phyloP scores from a whole-genome alignment of 2,113 vertebrate species.

The Epinephelus cyanopodus region DNA sequence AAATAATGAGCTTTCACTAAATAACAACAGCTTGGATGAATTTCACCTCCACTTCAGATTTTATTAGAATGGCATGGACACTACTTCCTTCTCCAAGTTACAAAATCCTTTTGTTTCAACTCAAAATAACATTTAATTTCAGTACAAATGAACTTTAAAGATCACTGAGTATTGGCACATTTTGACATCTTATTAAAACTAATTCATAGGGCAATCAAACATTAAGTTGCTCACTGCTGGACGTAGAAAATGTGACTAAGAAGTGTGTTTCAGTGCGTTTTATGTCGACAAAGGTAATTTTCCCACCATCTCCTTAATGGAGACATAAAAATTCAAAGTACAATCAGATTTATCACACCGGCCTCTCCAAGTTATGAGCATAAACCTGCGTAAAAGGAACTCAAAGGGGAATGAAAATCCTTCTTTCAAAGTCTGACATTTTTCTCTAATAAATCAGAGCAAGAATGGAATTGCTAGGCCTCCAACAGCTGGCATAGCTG shows the following conservation, averaged over 20 bases:
- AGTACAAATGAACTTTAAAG: background rate
- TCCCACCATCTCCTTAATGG: background rate
- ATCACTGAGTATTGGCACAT: conserved; percentile 17
- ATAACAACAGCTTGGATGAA: conserved; percentile 74
- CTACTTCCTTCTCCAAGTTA: conserved; percentile 21
- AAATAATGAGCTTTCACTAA: conserved; percentile 80
- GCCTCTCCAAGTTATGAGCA: conserved; percentile 6
- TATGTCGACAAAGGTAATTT: background rate
- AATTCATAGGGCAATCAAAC: background rate
- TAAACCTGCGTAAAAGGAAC: conserved; percentile 3
- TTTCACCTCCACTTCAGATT: conserved; percentile 64
- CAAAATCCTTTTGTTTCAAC: conserved; percentile 43
- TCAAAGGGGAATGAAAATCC: conserved; percentile 8
- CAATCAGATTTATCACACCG: background rate
- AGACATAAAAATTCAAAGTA: background rate
- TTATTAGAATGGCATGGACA: conserved; percentile 53
- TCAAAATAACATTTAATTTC: background rate
- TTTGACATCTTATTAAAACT: conserved; percentile 9
- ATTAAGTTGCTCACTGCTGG: background rate
- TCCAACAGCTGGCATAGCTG: conserved; percentile 56
- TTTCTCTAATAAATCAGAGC: conserved; percentile 45
- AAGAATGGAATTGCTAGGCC: conserved; percentile 12
- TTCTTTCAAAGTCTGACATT: conserved; percentile 18
- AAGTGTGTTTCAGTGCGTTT: conserved; percentile 25
- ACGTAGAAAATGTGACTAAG: conserved; percentile 4